Conservation (phyloP, 2,888 invertebrate genomes). For the Leptothorax acervorum region DNA sequence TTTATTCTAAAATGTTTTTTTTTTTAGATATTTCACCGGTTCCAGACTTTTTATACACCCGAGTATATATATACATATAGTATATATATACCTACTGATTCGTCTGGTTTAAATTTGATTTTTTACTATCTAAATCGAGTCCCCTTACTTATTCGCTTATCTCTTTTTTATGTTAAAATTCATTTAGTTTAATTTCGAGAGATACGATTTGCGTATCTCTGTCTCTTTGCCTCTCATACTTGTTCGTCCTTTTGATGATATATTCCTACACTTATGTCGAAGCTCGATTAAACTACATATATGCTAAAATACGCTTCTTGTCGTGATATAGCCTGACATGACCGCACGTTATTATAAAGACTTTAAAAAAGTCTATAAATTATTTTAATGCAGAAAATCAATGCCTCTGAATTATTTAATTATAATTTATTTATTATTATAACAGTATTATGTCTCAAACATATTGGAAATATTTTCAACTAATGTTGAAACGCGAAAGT, state of each 20-base stretch:
- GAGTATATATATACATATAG: too few species aligned
- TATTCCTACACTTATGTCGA: not conserved
- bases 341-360: not conserved
- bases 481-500: not conserved
- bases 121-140: not conserved
- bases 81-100: not conserved
- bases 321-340: not conserved
- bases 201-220: not conserved
- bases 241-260: not conserved
- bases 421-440: not conserved
- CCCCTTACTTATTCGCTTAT: not conserved
- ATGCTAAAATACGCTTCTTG: not conserved
- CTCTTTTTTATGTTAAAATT: not conserved
- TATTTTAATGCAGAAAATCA: not conserved
- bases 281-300: not conserved
- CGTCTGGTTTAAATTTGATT: not conserved
- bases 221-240: not conserved
- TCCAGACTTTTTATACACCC: too few species aligned
- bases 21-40: too few species aligned
- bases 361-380: not conserved
- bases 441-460: not conserved
- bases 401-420: not conserved
- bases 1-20: too few species aligned
- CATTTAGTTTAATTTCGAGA: not conserved
- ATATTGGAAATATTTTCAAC: not conserved